Percentiles rank a stretch among this genome's conserved stretches.
Conservation (phyloP, 2,888 invertebrate genomes). For the Thereva unica region DNA sequence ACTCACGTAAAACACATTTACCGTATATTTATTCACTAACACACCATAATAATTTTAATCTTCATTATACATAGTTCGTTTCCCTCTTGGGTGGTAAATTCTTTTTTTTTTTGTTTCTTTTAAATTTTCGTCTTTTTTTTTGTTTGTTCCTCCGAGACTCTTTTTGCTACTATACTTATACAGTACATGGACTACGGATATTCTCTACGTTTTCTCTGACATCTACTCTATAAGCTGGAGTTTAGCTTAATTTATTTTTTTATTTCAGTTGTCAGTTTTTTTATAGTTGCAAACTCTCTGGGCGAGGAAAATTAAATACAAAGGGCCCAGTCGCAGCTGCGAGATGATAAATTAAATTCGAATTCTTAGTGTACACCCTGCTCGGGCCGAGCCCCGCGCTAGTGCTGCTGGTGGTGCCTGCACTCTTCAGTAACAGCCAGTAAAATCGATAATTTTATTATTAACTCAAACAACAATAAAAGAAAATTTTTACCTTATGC, state of each 20-base stretch:
- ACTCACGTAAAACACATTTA: constrained; percentile 27
- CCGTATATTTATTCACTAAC: constrained; percentile 8
- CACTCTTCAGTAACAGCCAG: neutral
- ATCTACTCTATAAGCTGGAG: no score
- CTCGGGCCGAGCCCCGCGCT: neutral
- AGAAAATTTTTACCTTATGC: constrained; percentile 32
- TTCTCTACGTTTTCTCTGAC: no score
- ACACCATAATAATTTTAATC: constrained; percentile 11
- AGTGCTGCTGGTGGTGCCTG: neutral
- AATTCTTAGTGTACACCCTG: neutral
- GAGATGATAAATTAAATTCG: constrained; percentile 17
- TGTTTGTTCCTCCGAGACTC: no score
- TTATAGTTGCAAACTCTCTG: neutral
- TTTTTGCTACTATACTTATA: no score
- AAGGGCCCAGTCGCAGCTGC: constrained; percentile 20
- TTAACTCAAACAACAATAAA: constrained; percentile 36
- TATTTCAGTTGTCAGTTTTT: no score
- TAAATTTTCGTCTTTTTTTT: neutral
- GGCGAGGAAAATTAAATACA: constrained; percentile 26
- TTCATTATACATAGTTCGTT: constrained; percentile 28
- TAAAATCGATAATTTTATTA: constrained; percentile 37
- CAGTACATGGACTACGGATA: no score
- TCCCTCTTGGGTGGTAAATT: constrained; percentile 35
- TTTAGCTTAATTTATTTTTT: no score
- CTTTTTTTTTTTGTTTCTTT: constrained; percentile 28